These are phyloP conservation scores for Heterodera filipjevi DNA, from an alignment of 2,888 invertebrate genomes.

Conservation along the genomic window DNA sequence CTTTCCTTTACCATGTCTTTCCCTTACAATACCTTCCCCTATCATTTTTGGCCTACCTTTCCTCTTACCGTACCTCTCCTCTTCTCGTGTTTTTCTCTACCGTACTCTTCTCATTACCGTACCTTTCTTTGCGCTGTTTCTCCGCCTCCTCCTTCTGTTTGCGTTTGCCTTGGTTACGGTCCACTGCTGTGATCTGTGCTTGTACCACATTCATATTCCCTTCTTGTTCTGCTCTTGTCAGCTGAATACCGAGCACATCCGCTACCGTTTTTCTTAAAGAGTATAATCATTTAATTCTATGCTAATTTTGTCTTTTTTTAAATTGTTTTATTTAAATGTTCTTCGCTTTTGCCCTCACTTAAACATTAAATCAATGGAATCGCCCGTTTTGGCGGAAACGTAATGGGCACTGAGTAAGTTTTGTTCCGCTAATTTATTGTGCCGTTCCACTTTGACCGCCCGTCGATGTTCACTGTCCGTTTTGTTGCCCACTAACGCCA, in stretches of 20 bases:
- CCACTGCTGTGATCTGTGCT: conserved; percentile 5
- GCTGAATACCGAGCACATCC: conserved; percentile 73
- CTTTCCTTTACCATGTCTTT: too few relatives aligned
- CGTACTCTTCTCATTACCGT: neutral
- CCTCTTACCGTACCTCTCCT: too few relatives aligned
- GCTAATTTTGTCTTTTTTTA: too few relatives aligned
- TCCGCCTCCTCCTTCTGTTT: conserved; percentile 9
- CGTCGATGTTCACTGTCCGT: conserved; percentile 70
- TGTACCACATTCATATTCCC: conserved; percentile 67
- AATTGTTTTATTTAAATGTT: too few relatives aligned
- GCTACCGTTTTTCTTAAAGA: conserved; percentile 72
- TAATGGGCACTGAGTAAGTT: conserved; percentile 67
- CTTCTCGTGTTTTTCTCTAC: neutral
- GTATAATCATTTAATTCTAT: conserved; percentile 11
- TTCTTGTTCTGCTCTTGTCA: conserved; percentile 75
- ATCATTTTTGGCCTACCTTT: too few relatives aligned
- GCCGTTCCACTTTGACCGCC: conserved; percentile 68
- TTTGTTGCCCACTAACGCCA: conserved; percentile 70
- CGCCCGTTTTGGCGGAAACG: conserved; percentile 70
- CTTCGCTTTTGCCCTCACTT: conserved; percentile 42
- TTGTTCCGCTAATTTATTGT: conserved; percentile 68
- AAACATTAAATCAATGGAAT: conserved; percentile 67
- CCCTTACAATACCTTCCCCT: too few relatives aligned
- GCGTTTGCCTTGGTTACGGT: neutral
- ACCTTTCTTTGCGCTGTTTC: neutral